Percentiles rank a stretch among this genome's conserved stretches.
These are phyloP conservation scores for Ophion costatus DNA, from an alignment of 2,888 invertebrate genomes.

Conservation along the genomic window DNA sequence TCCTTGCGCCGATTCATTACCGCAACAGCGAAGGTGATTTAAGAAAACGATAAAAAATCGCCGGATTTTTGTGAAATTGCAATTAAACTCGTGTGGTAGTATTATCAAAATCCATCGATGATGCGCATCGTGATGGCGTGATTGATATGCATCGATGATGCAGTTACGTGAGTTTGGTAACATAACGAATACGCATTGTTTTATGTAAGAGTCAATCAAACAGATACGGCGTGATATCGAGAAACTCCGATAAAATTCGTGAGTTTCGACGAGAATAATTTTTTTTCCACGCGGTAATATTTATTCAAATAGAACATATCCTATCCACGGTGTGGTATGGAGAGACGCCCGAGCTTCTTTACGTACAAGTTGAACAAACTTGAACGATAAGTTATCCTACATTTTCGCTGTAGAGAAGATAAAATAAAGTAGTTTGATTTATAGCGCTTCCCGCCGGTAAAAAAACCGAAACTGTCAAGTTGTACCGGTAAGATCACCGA, in stretches of 20 bases:
- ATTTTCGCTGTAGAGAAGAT: background rate
- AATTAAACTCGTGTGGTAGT: too few species aligned
- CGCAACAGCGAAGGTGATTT: background rate
- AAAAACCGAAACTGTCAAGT: background rate
- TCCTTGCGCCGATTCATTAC: constrained; percentile 6
- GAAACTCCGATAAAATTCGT: background rate
- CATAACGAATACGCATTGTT: too few species aligned
- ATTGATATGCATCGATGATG: too few species aligned
- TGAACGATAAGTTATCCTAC: background rate
- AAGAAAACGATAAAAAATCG: background rate
- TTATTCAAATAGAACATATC: too few species aligned
- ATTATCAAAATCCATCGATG: background rate
- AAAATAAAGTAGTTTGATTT: constrained; percentile 9
- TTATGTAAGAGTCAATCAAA: background rate
- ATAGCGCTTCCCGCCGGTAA: background rate
- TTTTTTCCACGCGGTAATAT: background rate
- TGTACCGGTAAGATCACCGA: background rate
- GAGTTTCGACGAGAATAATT: background rate
- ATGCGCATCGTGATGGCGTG: background rate
- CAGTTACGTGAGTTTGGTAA: too few species aligned
- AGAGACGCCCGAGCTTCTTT: background rate
- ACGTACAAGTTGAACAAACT: constrained; percentile 30
- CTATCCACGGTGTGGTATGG: background rate
- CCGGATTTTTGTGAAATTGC: background rate
- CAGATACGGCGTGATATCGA: background rate